Base-by-base conservation (phyloP, 2,888 invertebrate species). In the Torymus texanus region DNA sequence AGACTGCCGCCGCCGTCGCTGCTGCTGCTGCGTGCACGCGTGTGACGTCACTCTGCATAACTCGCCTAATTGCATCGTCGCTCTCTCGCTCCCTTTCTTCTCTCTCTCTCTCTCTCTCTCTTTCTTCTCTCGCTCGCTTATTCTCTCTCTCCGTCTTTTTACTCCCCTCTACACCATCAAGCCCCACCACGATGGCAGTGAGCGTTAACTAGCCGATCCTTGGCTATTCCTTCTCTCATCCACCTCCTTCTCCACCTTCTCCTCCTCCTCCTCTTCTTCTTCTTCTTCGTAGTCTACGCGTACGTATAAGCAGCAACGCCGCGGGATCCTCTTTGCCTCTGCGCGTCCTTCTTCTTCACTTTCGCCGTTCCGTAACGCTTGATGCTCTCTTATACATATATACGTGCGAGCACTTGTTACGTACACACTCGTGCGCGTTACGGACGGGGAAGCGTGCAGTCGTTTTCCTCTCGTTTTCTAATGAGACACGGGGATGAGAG, bases 1-100 rank as follows among this genome's bases (percentile, higher is more conserved):
- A 41, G 21, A 21, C 21, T 8, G 41, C 5, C 10, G 8, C 41
- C 8, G 41, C 41, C 41, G 41, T 8, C 41, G 41, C 41, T 5
- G 29, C 5, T 41, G 41, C 41, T 41, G 4, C 29, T 5, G 41
- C 41, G 41, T 41, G 41, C 41, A 41, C 59, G 61, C 68, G 61
- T 89, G 88, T 90, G 90, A 90, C 90, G 90, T 90, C 90, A 90
- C 85, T 89, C 88, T 87, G 89, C 90, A 90, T 90, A 90, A 90
- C 90, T 90, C 88, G 88, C 88, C 89, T 90, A 90, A 90, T 90
- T 90, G 90, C 90, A 89, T 89, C 88, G 89, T 86, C 86, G 88
- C 86, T 85, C 85, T 83, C 85, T 86, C 82, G 81, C 83, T 72
- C 78, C 72, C 56, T 53, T 65, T 75, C 66, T 62, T 66, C 73